Base-by-base conservation (phyloP, 2,888 invertebrate genomes). In the Scaptomyza parva region DNA sequence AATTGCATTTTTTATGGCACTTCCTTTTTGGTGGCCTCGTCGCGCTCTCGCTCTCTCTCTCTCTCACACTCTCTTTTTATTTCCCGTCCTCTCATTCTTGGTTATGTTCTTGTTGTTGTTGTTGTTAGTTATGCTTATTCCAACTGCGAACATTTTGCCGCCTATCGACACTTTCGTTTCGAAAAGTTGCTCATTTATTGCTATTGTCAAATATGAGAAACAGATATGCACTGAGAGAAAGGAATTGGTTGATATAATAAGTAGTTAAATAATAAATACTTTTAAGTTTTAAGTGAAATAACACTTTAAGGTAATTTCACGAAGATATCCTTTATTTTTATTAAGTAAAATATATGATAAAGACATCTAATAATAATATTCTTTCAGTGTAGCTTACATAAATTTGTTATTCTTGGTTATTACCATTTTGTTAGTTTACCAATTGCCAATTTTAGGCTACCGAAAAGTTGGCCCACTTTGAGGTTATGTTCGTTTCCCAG, bases 1-100 rank as follows among this genome's bases (percentile, higher is more conserved):
- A 85, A 85, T 85, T 85, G 84, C 84, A 85, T 85, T 88, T 84
- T 88, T 89, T 86, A 88, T 88, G 84, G 88, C 86, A 86, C 86
- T 85, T 85, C 84, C 83, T 88, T 72, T 83, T 45, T 62, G 58
- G 45, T 63, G 58, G 44, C 52, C 17, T 28, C 61, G n/a, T 59
- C 24, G 14, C 2, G 26, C 26, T 47, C 37, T 12, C 26, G 35
- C 0, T 18, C 14, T 18, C 39, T 24, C 43, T 35, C 17, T 22
- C 44, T 44, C n/a, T 37, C 58, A 24, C 35, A 44, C 1, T 30
- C 22, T 48, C 50, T 37, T n/a, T 2, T 24, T 24, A 24, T 8
- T 26, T 26, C 22, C 40, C n/a, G n/a, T n/a, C n/a, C n/a, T n/a
- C n/a, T n/a, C n/a, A n/a, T n/a, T n/a, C n/a, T n/a, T n/a, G n/a